Evolutionary conservation across 2,113 vertebrate genomes (phyloP), one percentile per base, ranked within the genome.

Genomic region (Pelobates fuscus): DNA sequence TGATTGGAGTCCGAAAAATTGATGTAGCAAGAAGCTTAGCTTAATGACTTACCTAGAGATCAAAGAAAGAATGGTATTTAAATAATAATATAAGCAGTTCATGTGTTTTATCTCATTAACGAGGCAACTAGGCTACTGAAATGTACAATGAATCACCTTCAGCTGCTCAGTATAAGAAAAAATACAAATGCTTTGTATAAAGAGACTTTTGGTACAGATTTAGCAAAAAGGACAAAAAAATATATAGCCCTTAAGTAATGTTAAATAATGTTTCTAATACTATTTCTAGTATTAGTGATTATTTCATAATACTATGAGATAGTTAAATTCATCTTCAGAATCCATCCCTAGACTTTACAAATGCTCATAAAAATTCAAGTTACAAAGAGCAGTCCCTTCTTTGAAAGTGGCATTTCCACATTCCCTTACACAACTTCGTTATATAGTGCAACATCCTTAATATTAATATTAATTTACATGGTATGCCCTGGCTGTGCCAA

Each of bases 21-120:
- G 32, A 65, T 65, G 62, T 43, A 65, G 15, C 37, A 65, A 43
- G 32, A 15, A 65, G 32, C 30, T 7, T 24, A 12, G 49, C 18
- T 52, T 82, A 81, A 82, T 14, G 15, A 85, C 59, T 41, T 79
- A 82, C 52, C 73, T 60, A 61, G 77, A 84, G 84, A 84, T 86
- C 82, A 84, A 86, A 84, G 78, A 66, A 41, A 52, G 46, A 26
- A 77, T 62, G 77, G 71, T 29, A 73, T 84, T 84, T 21, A 77
- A 80, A 82, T 83, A 67, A 82, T 70, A 80, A 82, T 41, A 25
- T 41, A 68, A 37, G 76, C 20, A 79, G 41, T 79, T 86, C 44
- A 32, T 27, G 43, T 79, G 79, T 83, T 87, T 82, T 70, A 83
- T 81, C 78, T 81, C 76, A 41, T 63, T 71, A 79, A 64, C 74